Percentiles rank a stretch among this genome's conserved stretches.
Conservation (phyloP, 2,113 vertebrate genomes). For the Fukomys damarensis region DNA sequence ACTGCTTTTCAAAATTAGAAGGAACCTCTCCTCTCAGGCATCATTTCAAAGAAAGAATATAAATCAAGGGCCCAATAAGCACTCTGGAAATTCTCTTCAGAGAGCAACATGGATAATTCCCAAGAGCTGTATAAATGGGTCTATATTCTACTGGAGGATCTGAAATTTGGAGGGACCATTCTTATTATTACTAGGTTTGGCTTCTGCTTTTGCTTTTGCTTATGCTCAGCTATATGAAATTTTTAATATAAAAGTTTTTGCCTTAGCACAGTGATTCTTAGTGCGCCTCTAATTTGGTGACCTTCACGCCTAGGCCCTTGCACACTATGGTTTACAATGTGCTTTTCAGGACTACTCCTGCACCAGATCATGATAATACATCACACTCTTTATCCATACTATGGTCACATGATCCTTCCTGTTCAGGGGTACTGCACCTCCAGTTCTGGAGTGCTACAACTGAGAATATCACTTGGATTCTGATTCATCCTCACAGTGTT, state of each 20-base stretch:
- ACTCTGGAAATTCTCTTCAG: conserved; percentile 16
- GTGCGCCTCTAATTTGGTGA: not conserved
- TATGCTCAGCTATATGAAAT: not conserved
- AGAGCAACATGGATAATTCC: not conserved
- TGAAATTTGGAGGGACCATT: not conserved
- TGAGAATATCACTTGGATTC: not conserved
- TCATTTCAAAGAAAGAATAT: conserved; percentile 32
- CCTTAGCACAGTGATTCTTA: conserved; percentile 22
- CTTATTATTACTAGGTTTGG: conserved; percentile 12
- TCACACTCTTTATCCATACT: not conserved
- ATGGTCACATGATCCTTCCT: not conserved
- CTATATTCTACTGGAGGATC: not conserved
- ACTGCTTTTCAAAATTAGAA: conserved; percentile 13
- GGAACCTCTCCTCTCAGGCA: not conserved
- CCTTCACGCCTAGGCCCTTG: not conserved
- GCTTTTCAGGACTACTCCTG: not conserved
- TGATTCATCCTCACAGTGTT: conserved; percentile 31
- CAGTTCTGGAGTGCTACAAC: not conserved
- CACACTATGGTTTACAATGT: not conserved
- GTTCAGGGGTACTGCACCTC: not conserved
- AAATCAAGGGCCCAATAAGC: not conserved
- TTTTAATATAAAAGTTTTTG: conserved; percentile 33
- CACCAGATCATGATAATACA: not conserved
- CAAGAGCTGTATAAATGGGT: not conserved
- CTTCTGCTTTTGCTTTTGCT: conserved; percentile 46